Conservation (phyloP, 1,140 invertebrate genomes). For the Acromyrmex heyeri region DNA sequence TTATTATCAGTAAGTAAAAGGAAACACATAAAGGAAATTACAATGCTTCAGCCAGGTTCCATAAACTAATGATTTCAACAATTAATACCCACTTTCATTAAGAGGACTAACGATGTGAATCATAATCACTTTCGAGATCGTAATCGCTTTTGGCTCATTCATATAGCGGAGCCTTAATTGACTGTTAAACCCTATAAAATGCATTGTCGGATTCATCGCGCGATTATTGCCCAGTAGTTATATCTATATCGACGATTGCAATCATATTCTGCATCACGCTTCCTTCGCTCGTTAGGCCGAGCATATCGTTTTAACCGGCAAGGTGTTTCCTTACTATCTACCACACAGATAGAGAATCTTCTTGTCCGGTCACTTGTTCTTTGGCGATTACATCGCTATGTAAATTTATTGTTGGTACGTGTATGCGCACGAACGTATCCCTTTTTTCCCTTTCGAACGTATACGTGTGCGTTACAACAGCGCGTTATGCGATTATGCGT, state of each 20-base stretch:
- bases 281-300: slow-evolving; percentile 80
- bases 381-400: slow-evolving; percentile 85
- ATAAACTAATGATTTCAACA: slow-evolving; percentile 32
- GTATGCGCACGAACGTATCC: slow-evolving; percentile 72
- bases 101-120: slow-evolving; percentile 32
- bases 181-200: slow-evolving; percentile 41
- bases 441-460: slow-evolving; percentile 20
- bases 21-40: neutral
- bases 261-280: slow-evolving; percentile 69
- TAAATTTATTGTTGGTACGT: slow-evolving; percentile 85
- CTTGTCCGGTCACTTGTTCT: slow-evolving; percentile 85
- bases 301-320: slow-evolving; percentile 81
- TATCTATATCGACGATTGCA: slow-evolving; percentile 76
- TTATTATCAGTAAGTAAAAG: neutral
- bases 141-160: slow-evolving; percentile 33
- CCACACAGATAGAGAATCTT: slow-evolving; percentile 83
- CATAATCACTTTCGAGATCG: slow-evolving; percentile 38
- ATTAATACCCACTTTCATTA: slow-evolving; percentile 11
- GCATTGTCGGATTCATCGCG: slow-evolving; percentile 60
- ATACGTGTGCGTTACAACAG: slow-evolving; percentile 28
- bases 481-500: slow-evolving; percentile 64
- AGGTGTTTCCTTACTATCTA: slow-evolving; percentile 83
- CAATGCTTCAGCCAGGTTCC: neutral
- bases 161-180: slow-evolving; percentile 45
- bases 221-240: slow-evolving; percentile 67